Evolutionary conservation across 2,888 invertebrate genomes (phyloP).

Genomic region (Nephrotoma flavescens): DNA sequence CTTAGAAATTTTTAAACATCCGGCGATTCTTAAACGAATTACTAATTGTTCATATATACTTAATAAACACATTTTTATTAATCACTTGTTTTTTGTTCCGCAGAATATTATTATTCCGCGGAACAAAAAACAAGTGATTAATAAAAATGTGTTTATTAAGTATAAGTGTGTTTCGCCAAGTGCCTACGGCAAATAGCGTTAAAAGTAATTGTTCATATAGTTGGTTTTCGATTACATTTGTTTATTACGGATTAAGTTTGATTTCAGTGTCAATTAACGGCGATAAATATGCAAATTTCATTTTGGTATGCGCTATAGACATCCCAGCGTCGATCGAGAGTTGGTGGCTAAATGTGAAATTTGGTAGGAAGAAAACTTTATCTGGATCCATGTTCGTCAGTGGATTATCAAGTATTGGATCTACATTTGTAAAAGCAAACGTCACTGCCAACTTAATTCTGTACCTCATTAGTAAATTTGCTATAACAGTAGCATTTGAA

Average conservation of each 20-base stretch:
- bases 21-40: background rate
- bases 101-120: too few species aligned
- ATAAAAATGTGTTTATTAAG: too few species aligned
- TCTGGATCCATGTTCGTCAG: background rate
- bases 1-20: background rate
- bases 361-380: background rate
- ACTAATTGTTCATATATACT: background rate
- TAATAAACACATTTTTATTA: too few species aligned
- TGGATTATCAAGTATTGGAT: background rate
- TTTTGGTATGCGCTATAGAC: background rate
- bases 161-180: too few species aligned
- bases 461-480: conserved; percentile 49
- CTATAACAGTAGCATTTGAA: conserved; percentile 50
- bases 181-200: too few species aligned
- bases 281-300: background rate
- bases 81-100: too few species aligned
- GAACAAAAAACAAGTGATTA: too few species aligned
- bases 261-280: background rate
- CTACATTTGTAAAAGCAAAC: conserved; percentile 1
- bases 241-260: background rate
- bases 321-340: background rate
- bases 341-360: background rate
- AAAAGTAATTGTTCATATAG: background rate
- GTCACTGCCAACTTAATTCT: conserved; percentile 15
- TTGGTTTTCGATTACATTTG: background rate